These are phyloP conservation scores for Odontothrips loti DNA, from an alignment of 2,888 invertebrate genomes.

Conservation along the genomic window DNA sequence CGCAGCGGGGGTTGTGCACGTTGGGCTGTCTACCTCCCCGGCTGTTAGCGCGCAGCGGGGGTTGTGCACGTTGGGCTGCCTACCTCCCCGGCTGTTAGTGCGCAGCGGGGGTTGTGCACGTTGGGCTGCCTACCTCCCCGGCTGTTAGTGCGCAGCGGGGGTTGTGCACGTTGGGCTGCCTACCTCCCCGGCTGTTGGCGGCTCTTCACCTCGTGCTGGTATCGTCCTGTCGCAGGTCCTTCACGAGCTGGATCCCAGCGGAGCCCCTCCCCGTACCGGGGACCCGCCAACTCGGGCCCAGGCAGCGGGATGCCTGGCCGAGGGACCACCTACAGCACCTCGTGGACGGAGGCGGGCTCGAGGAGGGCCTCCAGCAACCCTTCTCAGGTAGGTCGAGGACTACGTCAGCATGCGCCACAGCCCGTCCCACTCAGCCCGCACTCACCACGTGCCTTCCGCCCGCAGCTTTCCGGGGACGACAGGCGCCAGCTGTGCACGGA, in stretches of 20 bases:
- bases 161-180: neutral
- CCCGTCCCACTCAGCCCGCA: neutral
- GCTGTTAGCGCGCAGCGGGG: neutral
- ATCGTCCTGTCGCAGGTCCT: neutral
- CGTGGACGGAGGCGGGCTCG: slow-evolving; percentile 57
- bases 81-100: neutral
- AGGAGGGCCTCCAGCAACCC: slow-evolving; percentile 68
- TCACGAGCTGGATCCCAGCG: slow-evolving; percentile 42
- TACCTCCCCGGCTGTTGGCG: neutral
- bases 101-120: neutral
- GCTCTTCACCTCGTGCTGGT: neutral
- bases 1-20: neutral
- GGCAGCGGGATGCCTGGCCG: slow-evolving; percentile 44
- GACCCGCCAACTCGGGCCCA: slow-evolving; percentile 48
- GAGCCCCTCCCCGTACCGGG: slow-evolving; percentile 61
- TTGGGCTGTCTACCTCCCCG: neutral
- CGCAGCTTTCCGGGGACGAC: slow-evolving; percentile 55
- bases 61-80: neutral
- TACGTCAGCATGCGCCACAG: too few relatives aligned
- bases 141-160: neutral
- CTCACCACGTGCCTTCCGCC: slow-evolving; percentile 35
- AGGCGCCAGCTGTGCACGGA: slow-evolving; percentile 61
- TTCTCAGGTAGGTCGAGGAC: slow-evolving; percentile 56
- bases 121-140: neutral
- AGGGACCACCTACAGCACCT: slow-evolving; percentile 39